These are phyloP conservation scores for Pammene fasciana DNA, from an alignment of 2,888 invertebrate species.

Conservation along the genomic window DNA sequence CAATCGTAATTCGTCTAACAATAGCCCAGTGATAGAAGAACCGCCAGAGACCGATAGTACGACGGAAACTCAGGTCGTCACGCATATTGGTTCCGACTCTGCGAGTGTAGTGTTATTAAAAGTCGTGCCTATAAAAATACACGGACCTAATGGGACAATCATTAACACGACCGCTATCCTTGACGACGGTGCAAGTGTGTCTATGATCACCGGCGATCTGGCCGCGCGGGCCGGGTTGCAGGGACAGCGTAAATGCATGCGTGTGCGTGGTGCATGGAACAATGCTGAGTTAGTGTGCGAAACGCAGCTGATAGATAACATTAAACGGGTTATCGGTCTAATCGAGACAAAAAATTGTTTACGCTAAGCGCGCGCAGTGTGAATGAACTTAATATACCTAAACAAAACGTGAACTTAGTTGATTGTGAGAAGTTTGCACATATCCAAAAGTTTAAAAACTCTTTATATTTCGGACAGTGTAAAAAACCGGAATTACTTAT, in stretches of 20 bases:
- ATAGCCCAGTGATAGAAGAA: background rate
- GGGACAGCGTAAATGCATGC: conserved; percentile 44
- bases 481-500: background rate
- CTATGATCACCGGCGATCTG: too few species aligned
- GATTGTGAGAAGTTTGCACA: background rate
- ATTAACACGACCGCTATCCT: conserved; percentile 43
- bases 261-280: conserved; percentile 46
- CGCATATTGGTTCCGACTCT: conserved; percentile 15
- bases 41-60: background rate
- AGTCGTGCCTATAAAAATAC: conserved; percentile 44
- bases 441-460: background rate
- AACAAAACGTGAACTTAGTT: background rate
- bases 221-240: conserved; percentile 42
- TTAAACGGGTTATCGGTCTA: background rate
- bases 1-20: background rate
- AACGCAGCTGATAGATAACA: background rate
- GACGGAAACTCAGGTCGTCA: conserved; percentile 12
- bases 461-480: background rate
- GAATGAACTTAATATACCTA: conserved; percentile 2
- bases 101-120: conserved; percentile 43
- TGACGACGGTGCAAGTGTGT: conserved; percentile 49
- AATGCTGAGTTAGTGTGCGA: conserved; percentile 41
- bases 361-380: background rate
- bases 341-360: background rate
- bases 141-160: conserved; percentile 45